Evolutionary conservation across 2,113 vertebrate species (phyloP), one percentile per base, ranked within the genome.

Genomic region (Paratilapia polleni): DNA sequence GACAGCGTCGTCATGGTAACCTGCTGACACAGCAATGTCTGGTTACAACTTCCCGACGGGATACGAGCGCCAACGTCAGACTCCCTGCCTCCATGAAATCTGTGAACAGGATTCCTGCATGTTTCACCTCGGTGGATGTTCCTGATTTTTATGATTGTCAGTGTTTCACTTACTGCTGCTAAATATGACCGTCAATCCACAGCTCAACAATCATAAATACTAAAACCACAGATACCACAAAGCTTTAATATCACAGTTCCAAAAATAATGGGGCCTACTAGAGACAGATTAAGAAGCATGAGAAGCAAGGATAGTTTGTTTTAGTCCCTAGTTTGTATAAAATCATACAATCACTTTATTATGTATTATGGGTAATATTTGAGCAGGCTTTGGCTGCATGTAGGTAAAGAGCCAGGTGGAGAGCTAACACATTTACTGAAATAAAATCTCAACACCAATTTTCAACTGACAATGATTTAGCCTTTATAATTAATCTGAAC

Each of bases 21-120:
- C 59, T 83, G 92, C 92, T 93, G 94, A 95, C 90, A 73, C 75
- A 84, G 90, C 93, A 81, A 38, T 59, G 81, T 86, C 85, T 89
- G 38, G 49, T 62, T 83, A 77, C 80, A 81, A 78, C 86, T 68
- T 84, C 79, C 87, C 75, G 36, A 22, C 17, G 7, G 75, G 64
- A 28, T 4, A 49, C 6, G 58, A 31, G 49, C 20, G 7, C n/a
- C 77, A 10, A 4, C 43, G 49, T 74, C 80, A 49, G 57, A 78
- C 56, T 10, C 85, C 26, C 76, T 13, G 41, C 26, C 58, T 24
- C 28, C 62, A 0, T 54, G 14, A 77, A 52, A 77, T 61, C 75
- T 34, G 19, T 61, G 34, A 47, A 19, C 20, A 47, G 68, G 20
- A 31, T 52, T 17, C 43, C 60, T 64, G 47, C 49, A n/a, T 0